phyloP scores from a whole-genome alignment of 2,888 invertebrate species.

The Ctenicera cuprea region DNA sequence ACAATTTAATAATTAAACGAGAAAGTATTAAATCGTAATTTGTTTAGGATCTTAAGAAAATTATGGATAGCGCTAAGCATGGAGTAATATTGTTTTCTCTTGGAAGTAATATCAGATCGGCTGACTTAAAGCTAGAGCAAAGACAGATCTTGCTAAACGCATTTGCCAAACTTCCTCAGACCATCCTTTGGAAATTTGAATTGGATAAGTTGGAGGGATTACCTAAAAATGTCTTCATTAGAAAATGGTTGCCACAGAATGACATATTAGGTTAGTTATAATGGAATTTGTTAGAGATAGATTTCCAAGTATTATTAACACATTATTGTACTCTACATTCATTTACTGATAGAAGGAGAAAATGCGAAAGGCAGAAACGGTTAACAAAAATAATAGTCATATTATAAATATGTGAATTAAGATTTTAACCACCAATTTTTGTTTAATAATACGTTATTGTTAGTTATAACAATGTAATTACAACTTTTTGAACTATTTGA shows the following conservation, averaged over 20 bases:
- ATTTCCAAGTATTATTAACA: background rate
- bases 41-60: conserved; percentile 53
- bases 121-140: conserved; percentile 55
- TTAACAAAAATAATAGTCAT: too few species aligned
- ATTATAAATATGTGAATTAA: too few species aligned
- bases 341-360: too few species aligned
- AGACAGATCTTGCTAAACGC: conserved; percentile 62
- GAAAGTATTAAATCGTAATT: background rate
- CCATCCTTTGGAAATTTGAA: background rate
- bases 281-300: background rate
- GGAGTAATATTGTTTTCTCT: conserved; percentile 68
- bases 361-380: too few species aligned
- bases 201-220: conserved; percentile 51
- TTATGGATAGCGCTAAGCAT: conserved; percentile 62
- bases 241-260: conserved; percentile 68
- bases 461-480: too few species aligned
- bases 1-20: background rate
- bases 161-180: conserved; percentile 65
- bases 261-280: conserved; percentile 65
- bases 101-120: conserved; percentile 64
- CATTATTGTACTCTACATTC: background rate
- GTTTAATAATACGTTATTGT: too few species aligned
- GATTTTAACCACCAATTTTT: too few species aligned
- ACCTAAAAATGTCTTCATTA: conserved; percentile 66
- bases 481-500: too few species aligned